Evolutionary conservation across 2,888 invertebrate species (phyloP).

Genomic region (Drosophila greeni): DNA sequence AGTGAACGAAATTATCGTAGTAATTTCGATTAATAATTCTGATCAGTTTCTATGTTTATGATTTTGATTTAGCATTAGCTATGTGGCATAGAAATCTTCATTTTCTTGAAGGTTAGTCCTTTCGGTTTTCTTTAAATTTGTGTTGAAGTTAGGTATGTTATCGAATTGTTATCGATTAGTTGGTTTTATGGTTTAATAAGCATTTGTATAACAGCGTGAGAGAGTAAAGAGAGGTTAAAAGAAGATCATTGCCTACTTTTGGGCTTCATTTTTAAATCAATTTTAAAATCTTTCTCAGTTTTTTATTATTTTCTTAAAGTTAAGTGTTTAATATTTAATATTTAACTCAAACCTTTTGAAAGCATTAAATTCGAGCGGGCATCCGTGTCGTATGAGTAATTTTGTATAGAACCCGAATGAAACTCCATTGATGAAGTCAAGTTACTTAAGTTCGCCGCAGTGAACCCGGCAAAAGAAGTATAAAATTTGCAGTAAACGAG

Average conservation of each 20-base stretch:
- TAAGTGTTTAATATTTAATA: not conserved
- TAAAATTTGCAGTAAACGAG: not conserved
- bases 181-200: not conserved
- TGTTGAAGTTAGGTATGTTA: not conserved
- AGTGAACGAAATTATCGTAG: slow-evolving; percentile 3
- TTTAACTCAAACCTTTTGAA: not conserved
- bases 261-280: not conserved
- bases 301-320: not conserved
- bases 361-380: not conserved
- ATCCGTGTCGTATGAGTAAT: not conserved
- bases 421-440: not conserved
- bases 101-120: too few relatives aligned
- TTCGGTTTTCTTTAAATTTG: not conserved
- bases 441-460: not conserved
- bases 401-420: not conserved
- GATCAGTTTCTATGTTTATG: not conserved
- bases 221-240: too few relatives aligned
- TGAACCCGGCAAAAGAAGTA: not conserved
- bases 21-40: slow-evolving; percentile 9
- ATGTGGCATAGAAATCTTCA: too few relatives aligned
- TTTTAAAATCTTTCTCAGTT: not conserved
- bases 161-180: not conserved
- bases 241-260: too few relatives aligned
- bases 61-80: not conserved
- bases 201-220: not conserved